phyloP scores from a whole-genome alignment of 92 coral and sea anemone species.

The Plumapathes pennacea region DNA sequence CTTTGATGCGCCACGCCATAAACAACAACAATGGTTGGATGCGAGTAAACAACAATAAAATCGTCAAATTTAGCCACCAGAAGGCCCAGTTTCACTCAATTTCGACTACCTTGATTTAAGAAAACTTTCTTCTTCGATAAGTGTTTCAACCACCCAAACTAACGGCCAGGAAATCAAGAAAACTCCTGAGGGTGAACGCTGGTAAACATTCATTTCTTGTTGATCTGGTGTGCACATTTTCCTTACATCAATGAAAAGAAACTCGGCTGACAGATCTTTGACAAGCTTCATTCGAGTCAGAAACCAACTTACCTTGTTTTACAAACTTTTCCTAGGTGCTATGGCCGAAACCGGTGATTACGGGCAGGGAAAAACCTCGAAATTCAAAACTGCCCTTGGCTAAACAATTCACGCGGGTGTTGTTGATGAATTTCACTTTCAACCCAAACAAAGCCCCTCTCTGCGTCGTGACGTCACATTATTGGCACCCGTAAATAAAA shows the following conservation, averaged over 20 bases:
- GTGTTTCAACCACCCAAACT: no score
- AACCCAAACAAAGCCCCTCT: slow-evolving; percentile 95
- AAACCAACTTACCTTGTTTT: slow-evolving; percentile 26
- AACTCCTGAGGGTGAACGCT: no score
- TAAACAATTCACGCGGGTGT: slow-evolving; percentile 62
- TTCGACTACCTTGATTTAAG: no score
- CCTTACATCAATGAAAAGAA: no score
- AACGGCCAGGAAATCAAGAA: no score
- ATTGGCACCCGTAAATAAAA: slow-evolving; percentile 99
- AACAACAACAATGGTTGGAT: slow-evolving; percentile 87
- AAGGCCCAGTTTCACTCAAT: no score
- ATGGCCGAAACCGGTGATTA: slow-evolving; percentile 13
- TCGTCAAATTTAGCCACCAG: slow-evolving; percentile 58
- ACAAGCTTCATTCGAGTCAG: no score
- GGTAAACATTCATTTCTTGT: no score
- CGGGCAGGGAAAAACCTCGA: slow-evolving; percentile 23
- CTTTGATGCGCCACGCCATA: slow-evolving; percentile 76
- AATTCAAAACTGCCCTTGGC: slow-evolving; percentile 43
- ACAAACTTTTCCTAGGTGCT: slow-evolving; percentile 5
- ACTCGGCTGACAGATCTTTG: no score
- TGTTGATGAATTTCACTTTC: slow-evolving; percentile 82
- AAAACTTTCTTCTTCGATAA: no score
- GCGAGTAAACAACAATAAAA: slow-evolving; percentile 95
- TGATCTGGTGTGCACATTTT: no score
- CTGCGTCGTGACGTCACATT: slow-evolving; percentile 92